Evolutionary conservation across 2,888 invertebrate species (phyloP), one percentile per base, ranked within the genome.

Genomic region (Papilio protenor): DNA sequence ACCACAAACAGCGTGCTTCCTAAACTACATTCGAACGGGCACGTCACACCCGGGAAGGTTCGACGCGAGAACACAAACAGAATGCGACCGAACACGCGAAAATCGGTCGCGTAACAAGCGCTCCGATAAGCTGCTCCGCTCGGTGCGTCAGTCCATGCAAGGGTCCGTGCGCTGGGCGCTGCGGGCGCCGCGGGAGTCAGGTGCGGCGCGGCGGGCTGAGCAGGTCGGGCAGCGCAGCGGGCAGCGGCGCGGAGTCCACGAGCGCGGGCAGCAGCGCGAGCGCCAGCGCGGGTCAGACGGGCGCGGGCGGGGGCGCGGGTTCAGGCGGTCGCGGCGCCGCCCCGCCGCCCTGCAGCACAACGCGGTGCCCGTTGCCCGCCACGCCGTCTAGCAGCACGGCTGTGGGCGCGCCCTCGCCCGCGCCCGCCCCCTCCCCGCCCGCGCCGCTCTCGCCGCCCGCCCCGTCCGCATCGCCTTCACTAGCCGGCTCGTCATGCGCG

Each of bases 241-340:
- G 91, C 90, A 91, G 91, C 91, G 93, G 92, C 90, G 93, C 92
- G 88, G 90, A 91, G 90, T 93, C 92, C 87, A 92, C 90, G 85
- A 92, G 92, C 91, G 92, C 92, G 89, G 92, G 92, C 91, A 94
- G 92, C 92, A 93, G 91, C 91, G 94, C 94, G 91, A 94, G 94
- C 93, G 94, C 93, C 90, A 94, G 92, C 92, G 87, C 92, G 92
- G 92, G 93, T 92, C 94, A 94, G 90, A 93, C 93, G 94, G 96
- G 96, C 96, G 96, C 96, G 96, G 96, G 96, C 95, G 96, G 95
- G 93, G 96, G 96, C 86, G 90, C 96, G 90, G 96, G 96, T 97
- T 97, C 98, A 95, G 98, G 98, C 95, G 98, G 97, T 87, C 98
- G 98, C 90, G 97, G 97, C 92, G 97, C 97, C 90, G 97, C 97